Conservation (phyloP, 2,888 invertebrate species). For the Liodrosophila aerea region DNA sequence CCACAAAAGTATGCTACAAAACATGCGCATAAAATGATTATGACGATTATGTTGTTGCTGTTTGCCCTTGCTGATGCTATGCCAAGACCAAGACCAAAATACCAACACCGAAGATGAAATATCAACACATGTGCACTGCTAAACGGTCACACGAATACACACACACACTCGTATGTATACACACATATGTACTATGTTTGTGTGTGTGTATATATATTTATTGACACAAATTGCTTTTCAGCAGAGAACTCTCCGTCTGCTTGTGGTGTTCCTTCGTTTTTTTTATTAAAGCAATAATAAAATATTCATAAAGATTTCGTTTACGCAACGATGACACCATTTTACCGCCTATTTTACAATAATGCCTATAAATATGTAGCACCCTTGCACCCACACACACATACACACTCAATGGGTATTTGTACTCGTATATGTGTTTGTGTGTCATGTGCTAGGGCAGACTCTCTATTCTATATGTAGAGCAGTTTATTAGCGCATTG, state of each 20-base stretch:
- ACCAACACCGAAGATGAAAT: conserved; percentile 37
- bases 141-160: conserved; percentile 36
- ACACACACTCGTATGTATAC: conserved; percentile 25
- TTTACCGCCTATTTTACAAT: conserved; percentile 52
- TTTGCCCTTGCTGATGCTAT: conserved; percentile 38
- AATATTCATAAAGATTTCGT: conserved; percentile 78
- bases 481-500: conserved; percentile 40
- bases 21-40: conserved; percentile 76
- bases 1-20: conserved; percentile 68
- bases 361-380: conserved; percentile 43
- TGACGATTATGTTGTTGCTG: conserved; percentile 67
- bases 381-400: not conserved
- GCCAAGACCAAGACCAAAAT: conserved; percentile 34
- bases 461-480: conserved; percentile 11
- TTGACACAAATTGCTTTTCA: conserved; percentile 78
- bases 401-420: not conserved
- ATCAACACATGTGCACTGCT: conserved; percentile 42
- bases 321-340: conserved; percentile 53
- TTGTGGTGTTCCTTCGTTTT: conserved; percentile 12
- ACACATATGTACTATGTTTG: conserved; percentile 24
- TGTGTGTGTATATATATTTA: conserved; percentile 50
- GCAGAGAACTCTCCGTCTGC: conserved; percentile 31
- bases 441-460: conserved; percentile 12
- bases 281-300: conserved; percentile 73
- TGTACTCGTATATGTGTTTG: not conserved